These are phyloP conservation scores for Podocnemis expansa DNA, from an alignment of 2,113 vertebrate species.

Conservation along the genomic window DNA sequence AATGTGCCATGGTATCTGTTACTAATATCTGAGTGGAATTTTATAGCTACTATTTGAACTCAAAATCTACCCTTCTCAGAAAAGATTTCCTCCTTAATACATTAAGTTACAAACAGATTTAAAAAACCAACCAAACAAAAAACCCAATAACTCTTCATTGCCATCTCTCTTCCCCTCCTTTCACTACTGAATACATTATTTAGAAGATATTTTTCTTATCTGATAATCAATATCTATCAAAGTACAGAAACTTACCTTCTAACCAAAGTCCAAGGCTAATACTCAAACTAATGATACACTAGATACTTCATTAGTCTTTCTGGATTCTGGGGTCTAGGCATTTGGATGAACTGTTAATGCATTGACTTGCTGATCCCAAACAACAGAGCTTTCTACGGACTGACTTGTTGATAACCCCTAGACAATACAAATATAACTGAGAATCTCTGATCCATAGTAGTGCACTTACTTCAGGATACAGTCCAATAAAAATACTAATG, in stretches of 20 bases:
- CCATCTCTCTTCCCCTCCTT: not conserved
- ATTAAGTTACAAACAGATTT: slow-evolving; percentile 44
- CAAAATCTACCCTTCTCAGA: slow-evolving; percentile 14
- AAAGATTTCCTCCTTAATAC: slow-evolving; percentile 14
- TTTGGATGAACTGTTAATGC: slow-evolving; percentile 49
- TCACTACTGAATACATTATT: slow-evolving; percentile 1
- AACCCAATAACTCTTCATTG: too few relatives aligned
- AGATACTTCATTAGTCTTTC: not conserved
- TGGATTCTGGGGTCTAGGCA: not conserved
- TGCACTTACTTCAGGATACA: slow-evolving; percentile 32
- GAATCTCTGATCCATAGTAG: slow-evolving; percentile 56
- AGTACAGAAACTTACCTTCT: slow-evolving; percentile 20
- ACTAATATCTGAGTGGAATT: slow-evolving; percentile 43
- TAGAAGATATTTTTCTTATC: slow-evolving; percentile 13
- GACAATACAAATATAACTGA: slow-evolving; percentile 49
- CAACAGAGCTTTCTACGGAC: slow-evolving; percentile 51
- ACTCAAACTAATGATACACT: not conserved
- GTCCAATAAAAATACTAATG: slow-evolving; percentile 66
- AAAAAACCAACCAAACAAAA: too few relatives aligned
- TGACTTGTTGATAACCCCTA: slow-evolving; percentile 48
- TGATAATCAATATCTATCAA: slow-evolving; percentile 27
- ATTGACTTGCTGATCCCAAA: slow-evolving; percentile 55
- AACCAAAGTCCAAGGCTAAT: slow-evolving; percentile 29
- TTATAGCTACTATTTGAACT: slow-evolving; percentile 49
- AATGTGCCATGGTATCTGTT: not conserved